Evolutionary conservation across 2,888 invertebrate species (phyloP).

Genomic region (Oligia fasciuncula): DNA sequence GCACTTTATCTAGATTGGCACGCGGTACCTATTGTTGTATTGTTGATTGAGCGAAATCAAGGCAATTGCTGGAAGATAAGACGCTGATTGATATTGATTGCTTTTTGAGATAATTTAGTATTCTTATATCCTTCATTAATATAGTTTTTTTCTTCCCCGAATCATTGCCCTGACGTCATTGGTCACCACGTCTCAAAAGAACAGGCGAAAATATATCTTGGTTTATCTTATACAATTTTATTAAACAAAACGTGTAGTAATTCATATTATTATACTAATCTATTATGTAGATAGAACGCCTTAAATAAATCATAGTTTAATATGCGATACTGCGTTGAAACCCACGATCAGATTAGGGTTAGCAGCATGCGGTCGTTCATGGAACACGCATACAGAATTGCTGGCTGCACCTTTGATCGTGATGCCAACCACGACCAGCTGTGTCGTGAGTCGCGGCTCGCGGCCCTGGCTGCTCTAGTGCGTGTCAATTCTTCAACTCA

Average conservation of each 20-base stretch:
- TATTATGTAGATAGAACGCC: background rate
- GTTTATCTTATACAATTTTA: background rate
- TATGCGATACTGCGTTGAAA: constrained; percentile 20
- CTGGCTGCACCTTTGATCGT: constrained; percentile 41
- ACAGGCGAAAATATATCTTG: background rate
- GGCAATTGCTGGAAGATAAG: constrained; percentile 42
- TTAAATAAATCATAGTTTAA: constrained; percentile 17
- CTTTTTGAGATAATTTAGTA: constrained; percentile 34
- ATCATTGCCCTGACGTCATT: background rate
- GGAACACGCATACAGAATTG: constrained; percentile 41
- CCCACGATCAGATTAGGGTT: constrained; percentile 26
- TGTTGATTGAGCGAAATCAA: constrained; percentile 45
- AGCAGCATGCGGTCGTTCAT: constrained; percentile 36
- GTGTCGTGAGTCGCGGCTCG: constrained; percentile 30
- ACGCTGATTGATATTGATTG: constrained; percentile 27
- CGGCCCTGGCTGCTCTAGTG: constrained; percentile 28
- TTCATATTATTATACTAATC: background rate
- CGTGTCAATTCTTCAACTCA: constrained; percentile 43
- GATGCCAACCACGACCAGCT: constrained; percentile 38
- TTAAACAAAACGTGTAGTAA: background rate
- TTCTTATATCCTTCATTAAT: constrained; percentile 7
- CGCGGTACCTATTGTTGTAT: constrained; percentile 38
- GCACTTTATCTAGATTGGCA: constrained; percentile 33
- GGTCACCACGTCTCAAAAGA: background rate
- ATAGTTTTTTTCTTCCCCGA: background rate